These are phyloP conservation scores for Stomatorhinus ivindoensis DNA, from an alignment of 2,113 vertebrate species.

Conservation along the genomic window DNA sequence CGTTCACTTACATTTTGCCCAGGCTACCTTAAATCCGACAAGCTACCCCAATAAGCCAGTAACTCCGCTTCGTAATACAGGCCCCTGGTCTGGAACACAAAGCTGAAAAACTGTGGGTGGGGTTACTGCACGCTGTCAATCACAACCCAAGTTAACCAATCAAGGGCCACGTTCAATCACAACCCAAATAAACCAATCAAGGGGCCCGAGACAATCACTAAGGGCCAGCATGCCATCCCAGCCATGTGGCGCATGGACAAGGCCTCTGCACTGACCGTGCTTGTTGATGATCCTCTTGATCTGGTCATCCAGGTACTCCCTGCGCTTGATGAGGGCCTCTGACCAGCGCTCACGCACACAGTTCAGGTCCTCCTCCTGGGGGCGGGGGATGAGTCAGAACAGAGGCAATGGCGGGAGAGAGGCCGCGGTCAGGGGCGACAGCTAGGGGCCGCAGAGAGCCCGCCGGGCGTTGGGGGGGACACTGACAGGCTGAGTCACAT, in stretches of 20 bases:
- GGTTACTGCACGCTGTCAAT: neutral
- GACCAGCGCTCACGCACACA: slow-evolving; percentile 90
- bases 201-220: neutral
- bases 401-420: neutral
- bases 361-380: slow-evolving; percentile 93
- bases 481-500: neutral
- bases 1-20: too few species aligned
- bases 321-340: slow-evolving; percentile 87
- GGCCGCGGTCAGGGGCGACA: neutral
- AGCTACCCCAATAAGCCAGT: too few species aligned
- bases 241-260: too few species aligned
- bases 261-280: slow-evolving; percentile 58
- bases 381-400: slow-evolving; percentile 19
- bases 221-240: neutral
- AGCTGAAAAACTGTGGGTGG: neutral
- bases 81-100: neutral
- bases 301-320: slow-evolving; percentile 92
- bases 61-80: too few species aligned
- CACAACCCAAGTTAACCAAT: neutral
- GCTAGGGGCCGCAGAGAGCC: neutral
- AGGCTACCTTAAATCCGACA: too few species aligned
- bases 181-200: neutral
- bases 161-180: neutral
- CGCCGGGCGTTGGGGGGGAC: neutral
- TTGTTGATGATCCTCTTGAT: slow-evolving; percentile 97